Evolutionary conservation across 2,113 vertebrate genomes (phyloP), one percentile per base, ranked within the genome.

Genomic region (Catagonus wagneri): DNA sequence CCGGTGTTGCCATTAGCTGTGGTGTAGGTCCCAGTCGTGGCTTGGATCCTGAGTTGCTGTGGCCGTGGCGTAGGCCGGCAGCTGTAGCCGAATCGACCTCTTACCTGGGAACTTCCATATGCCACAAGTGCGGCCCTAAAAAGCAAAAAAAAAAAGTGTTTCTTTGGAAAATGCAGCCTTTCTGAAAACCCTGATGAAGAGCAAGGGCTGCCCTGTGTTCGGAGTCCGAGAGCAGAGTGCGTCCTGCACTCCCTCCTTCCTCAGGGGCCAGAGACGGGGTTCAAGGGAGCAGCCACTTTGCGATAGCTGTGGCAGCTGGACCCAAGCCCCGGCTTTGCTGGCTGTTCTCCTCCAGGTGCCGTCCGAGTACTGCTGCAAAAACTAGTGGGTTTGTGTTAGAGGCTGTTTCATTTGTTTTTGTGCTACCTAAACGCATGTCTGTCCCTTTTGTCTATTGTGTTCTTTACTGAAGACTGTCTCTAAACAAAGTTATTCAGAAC

Each of bases 151-250:
- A 56, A 32, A 84, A 60, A 6, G 4, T 29, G 12, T 92, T 74
- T 93, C 76, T 93, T 88, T 75, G 88, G 71, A 44, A 93, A 80
- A 81, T 14, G 54, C 52, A 90, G 44, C 60, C 20, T 79, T 90
- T 94, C 87, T 68, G 68, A 34, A 87, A 79, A 66, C 44, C 36
- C 32, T 19, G 32, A 9, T 68, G 58, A 87, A 36, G 6, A 65
- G n/a, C 15, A 23, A 29, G 25, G 12, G 71, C 72, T 60, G 63
- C 66, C n/a, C 10, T 32, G 9, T 34, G 52, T 71, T 75, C 63
- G 39, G 65, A 36, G 12, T 68, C 81, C 81, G 34, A n/a, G 85
- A 65, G 89, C 50, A 56, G 54, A 52, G 13, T 14, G 32, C 36
- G 0, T 52, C 52, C 44, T 19, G 15, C 75, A 44, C 12, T 34